phyloP scores from a whole-genome alignment of 1,140 invertebrate genomes.

The Heterodera carotae region DNA sequence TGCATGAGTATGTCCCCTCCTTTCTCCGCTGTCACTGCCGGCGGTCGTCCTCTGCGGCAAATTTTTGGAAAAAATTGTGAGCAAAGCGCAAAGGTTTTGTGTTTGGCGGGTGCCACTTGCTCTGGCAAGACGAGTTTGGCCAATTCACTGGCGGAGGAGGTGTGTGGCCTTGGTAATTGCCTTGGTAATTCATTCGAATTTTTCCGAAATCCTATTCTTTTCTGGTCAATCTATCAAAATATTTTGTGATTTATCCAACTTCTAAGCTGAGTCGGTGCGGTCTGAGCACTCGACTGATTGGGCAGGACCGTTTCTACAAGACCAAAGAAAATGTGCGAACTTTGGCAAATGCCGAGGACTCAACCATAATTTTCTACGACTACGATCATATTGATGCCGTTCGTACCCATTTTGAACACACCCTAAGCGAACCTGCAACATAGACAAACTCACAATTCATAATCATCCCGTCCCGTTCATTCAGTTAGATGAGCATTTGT shows the following conservation, averaged over 20 bases:
- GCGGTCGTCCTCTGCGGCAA: neutral
- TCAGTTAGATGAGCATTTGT: conserved; percentile 4
- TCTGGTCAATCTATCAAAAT: too few relatives aligned
- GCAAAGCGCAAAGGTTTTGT: conserved; percentile 18
- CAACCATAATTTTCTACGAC: conserved; percentile 40
- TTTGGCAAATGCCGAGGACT: conserved; percentile 1
- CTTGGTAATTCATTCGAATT: neutral
- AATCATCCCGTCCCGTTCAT: neutral
- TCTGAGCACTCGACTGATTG: conserved; percentile 6
- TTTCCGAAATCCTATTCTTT: conserved; percentile 26
- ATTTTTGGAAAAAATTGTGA: conserved; percentile 5
- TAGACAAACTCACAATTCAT: neutral
- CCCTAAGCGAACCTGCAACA: too few relatives aligned
- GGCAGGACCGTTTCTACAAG: conserved; percentile 35
- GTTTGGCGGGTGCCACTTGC: conserved; percentile 27
- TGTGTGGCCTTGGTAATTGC: neutral
- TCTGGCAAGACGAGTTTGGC: conserved; percentile 41
- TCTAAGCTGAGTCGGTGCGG: conserved; percentile 14
- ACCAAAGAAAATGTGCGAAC: conserved; percentile 14
- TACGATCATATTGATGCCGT: conserved; percentile 37
- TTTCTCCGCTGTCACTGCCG: neutral
- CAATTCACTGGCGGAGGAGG: conserved; percentile 18
- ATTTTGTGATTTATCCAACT: neutral
- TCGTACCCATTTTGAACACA: too few relatives aligned
- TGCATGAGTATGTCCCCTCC: neutral